Conservation (phyloP, 2,113 vertebrate genomes). For the Gallinago paraguaiae region DNA sequence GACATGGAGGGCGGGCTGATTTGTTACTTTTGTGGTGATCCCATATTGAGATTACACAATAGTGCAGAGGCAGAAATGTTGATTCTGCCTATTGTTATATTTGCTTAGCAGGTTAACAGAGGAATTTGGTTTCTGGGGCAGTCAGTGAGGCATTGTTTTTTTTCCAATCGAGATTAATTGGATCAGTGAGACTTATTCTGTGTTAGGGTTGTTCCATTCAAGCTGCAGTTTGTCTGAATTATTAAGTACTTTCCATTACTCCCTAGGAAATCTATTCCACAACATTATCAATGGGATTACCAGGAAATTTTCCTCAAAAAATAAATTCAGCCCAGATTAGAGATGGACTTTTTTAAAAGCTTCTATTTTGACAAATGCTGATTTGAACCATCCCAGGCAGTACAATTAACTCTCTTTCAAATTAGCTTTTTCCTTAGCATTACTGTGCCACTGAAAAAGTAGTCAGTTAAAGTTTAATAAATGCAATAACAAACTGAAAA, state of each 20-base stretch:
- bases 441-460: not conserved
- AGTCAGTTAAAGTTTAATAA: not conserved
- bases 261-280: not conserved
- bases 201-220: not conserved
- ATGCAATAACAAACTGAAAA: not conserved
- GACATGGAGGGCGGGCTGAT: not conserved
- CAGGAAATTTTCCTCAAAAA: not conserved
- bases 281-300: not conserved
- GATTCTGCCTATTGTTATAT: constrained; percentile 13
- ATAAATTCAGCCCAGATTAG: not conserved
- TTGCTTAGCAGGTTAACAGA: constrained; percentile 5
- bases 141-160: constrained; percentile 25
- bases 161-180: constrained; percentile 35
- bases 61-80: constrained; percentile 1
- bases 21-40: not conserved
- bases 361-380: not conserved
- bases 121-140: constrained; percentile 43
- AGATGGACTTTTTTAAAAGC: not conserved
- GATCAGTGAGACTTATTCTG: not conserved
- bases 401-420: not conserved
- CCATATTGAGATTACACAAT: not conserved
- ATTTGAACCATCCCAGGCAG: not conserved
- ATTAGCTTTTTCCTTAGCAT: not conserved
- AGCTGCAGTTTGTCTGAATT: not conserved
- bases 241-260: not conserved